Evolutionary conservation across 2,113 vertebrate genomes (phyloP), one percentile per base, ranked within the genome.

Genomic region (Camelus bactrianus): DNA sequence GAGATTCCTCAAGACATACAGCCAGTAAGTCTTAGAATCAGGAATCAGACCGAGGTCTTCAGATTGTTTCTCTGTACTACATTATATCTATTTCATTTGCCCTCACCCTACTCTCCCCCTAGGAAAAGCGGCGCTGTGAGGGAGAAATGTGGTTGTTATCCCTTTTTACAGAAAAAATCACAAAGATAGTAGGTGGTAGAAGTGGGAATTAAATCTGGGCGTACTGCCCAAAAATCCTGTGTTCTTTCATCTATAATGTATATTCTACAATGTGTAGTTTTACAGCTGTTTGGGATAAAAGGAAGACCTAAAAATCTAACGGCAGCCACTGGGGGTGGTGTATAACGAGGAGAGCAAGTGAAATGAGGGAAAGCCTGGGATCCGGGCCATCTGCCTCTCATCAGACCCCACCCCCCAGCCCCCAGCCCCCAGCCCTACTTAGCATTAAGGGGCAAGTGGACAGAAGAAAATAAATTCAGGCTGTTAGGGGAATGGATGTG

Each of bases 171-270:
- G 91, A 92, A 90, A 82, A 72, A 62, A 16, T 92, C 54, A 90
- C 76, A 91, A 92, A 93, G 76, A 85, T 81, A 72, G 77, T 62
- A 54, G 26, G 3, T 73, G 70, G 72, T 67, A 70, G 42, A 58
- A 65, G 38, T 67, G 24, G 35, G 13, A 82, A 80, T 87, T 92
- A 79, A 79, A 79, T 72, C 91, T 73, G 72, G 52, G 64, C 80
- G 26, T 73, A 42, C 17, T 69, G 72, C 84, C 70, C 58, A 54
- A 94, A 93, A 96, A 20, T 17, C 6, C 32, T 48, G 8, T 46
- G 35, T 92, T 82, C 24, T 50, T 89, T 93, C 54, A 95, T 73
- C 77, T 89, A 16, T 89, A 93, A 81, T 94, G 32, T 42, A 42
- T 87, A 64, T 48, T 60, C 28, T 69, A 14, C 2, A 38, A 38